Conservation (phyloP, 2,797 vertebrate genomes). For the Gymnothorax reevesii region DNA sequence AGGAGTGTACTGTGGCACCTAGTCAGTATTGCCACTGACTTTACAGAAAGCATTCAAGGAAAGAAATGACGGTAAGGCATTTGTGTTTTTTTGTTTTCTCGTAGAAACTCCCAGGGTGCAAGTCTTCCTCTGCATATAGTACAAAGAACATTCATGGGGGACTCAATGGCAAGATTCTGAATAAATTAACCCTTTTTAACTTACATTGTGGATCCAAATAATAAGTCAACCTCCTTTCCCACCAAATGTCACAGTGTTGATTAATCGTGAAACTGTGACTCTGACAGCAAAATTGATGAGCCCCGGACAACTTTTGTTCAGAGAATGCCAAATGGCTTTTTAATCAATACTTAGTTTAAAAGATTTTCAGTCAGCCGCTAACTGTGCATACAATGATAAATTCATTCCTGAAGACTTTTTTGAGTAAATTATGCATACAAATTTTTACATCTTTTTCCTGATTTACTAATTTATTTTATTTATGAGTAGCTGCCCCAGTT, state of each 20-base stretch:
- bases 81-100: conserved; percentile 52
- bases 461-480: not conserved
- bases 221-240: conserved; percentile 17
- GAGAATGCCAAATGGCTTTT: conserved; percentile 20
- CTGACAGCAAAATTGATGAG: conserved; percentile 19
- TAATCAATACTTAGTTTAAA: conserved; percentile 17
- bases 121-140: conserved; percentile 27
- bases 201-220: conserved; percentile 8
- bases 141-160: conserved; percentile 23
- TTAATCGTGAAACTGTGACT: conserved; percentile 15
- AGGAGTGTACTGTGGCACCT: conserved; percentile 46
- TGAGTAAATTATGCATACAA: not conserved
- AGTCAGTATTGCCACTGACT: conserved; percentile 37
- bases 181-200: conserved; percentile 26
- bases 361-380: conserved; percentile 23
- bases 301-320: not conserved
- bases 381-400: not conserved
- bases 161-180: conserved; percentile 21
- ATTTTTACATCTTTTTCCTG: not conserved
- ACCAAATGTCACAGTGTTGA: conserved; percentile 19
- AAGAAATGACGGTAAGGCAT: conserved; percentile 56
- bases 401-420: conserved; percentile 10
- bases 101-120: conserved; percentile 43
- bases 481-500: not conserved
- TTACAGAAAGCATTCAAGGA: conserved; percentile 29